Conservation (phyloP, 2,113 vertebrate species). For the Bombycilla garrulus region DNA sequence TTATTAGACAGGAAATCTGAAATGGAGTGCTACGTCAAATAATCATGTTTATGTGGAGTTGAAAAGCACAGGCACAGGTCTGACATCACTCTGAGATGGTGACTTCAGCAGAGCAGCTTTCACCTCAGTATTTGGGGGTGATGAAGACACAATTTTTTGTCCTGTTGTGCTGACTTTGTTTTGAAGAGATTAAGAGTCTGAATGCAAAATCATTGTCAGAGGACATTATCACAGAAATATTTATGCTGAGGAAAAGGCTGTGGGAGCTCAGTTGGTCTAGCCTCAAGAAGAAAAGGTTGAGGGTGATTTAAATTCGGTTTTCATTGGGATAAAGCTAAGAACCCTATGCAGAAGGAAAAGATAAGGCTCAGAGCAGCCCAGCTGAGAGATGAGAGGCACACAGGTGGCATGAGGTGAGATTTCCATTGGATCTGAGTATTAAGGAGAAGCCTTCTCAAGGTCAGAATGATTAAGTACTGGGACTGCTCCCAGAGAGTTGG, state of each 20-base stretch:
- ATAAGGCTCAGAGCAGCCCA: background rate
- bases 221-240: too few species aligned
- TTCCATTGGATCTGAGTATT: background rate
- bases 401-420: background rate
- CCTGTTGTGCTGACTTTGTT: background rate
- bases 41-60: background rate
- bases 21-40: rapidly evolving
- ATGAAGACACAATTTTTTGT: rapidly evolving
- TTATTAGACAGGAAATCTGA: background rate
- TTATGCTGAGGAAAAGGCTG: background rate
- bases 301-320: background rate
- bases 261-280: background rate
- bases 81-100: background rate
- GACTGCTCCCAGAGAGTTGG: background rate
- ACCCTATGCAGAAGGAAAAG: background rate
- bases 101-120: background rate
- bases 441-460: background rate
- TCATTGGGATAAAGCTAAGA: background rate
- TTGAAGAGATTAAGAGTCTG: background rate
- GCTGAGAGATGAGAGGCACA: background rate
- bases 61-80: background rate
- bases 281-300: background rate
- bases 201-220: background rate
- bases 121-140: background rate
- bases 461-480: background rate